Evolutionary conservation across 2,113 vertebrate genomes (phyloP).

Genomic region (Sander lucioperca): DNA sequence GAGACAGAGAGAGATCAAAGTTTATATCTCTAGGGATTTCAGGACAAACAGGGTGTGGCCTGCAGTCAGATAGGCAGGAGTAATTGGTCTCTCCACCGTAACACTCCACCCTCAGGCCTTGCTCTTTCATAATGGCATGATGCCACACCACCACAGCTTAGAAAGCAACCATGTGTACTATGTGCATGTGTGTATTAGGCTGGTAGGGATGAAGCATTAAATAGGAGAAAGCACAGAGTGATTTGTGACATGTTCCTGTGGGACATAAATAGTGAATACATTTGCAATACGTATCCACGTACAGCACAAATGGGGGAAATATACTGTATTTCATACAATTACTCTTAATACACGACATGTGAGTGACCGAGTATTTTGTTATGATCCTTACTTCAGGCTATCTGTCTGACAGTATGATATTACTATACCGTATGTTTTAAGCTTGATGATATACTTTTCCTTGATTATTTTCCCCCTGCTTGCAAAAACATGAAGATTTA

Average conservation of each 20-base stretch:
- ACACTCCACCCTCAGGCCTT: conserved; percentile 35
- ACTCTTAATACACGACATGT: background rate
- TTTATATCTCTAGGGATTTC: conserved; percentile 26
- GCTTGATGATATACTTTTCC: background rate
- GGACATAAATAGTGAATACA: background rate
- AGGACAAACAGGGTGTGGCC: conserved; percentile 51
- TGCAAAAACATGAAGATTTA: background rate
- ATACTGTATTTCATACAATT: background rate
- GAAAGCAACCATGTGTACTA: conserved; percentile 20
- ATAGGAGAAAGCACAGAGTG: background rate
- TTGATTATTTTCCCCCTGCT: background rate
- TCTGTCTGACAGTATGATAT: background rate
- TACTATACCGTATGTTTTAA: background rate
- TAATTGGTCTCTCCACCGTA: conserved; percentile 52
- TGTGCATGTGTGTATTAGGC: conserved; percentile 10
- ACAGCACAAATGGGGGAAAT: background rate
- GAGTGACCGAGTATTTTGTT: background rate
- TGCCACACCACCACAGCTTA: conserved; percentile 34
- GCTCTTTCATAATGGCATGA: conserved; percentile 38
- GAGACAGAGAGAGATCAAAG: background rate
- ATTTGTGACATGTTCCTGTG: background rate
- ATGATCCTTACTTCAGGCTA: background rate
- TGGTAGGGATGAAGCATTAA: background rate
- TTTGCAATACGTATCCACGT: background rate
- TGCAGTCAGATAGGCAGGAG: conserved; percentile 2